Conservation (phyloP, 2,888 invertebrate genomes). For the Leptopilina syphax region DNA sequence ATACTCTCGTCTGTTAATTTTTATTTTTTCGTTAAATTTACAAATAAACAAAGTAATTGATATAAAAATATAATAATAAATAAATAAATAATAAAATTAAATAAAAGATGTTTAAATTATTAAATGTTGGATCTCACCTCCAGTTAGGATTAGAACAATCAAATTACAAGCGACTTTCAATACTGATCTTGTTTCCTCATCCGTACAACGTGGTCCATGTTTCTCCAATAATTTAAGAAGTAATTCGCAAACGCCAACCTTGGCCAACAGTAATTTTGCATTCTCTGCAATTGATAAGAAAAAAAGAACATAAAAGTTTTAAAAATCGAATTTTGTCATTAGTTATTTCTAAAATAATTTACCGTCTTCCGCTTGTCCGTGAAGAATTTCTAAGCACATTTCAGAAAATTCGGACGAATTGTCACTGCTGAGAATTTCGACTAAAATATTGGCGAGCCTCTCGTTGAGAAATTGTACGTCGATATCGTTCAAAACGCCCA, state of each 20-base stretch:
- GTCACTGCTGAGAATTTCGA: slow-evolving; percentile 83
- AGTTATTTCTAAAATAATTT: slow-evolving; percentile 65
- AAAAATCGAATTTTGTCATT: too few species aligned
- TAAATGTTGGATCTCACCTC: slow-evolving; percentile 80
- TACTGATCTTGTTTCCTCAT: slow-evolving; percentile 83
- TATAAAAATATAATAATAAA: background rate
- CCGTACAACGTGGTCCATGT: slow-evolving; percentile 81
- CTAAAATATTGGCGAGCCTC: slow-evolving; percentile 80
- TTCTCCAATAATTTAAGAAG: slow-evolving; percentile 86
- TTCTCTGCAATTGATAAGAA: slow-evolving; percentile 79
- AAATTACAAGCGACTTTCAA: slow-evolving; percentile 92
- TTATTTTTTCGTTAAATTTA: background rate
- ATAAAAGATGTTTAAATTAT: too few species aligned
- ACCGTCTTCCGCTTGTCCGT: slow-evolving; percentile 88
- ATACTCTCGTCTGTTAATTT: slow-evolving; percentile 87
- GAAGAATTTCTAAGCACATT: slow-evolving; percentile 86
- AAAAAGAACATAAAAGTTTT: too few species aligned
- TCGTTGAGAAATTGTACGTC: slow-evolving; percentile 77
- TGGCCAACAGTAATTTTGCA: slow-evolving; percentile 86
- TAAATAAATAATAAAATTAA: background rate
- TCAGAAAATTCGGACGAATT: slow-evolving; percentile 86
- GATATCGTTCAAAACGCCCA: slow-evolving; percentile 78
- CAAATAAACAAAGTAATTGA: too few species aligned
- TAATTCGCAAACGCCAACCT: slow-evolving; percentile 86
- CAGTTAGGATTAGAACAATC: slow-evolving; percentile 89